Evolutionary conservation across 2,113 vertebrate genomes (phyloP), one percentile per base, ranked within the genome.

Genomic region (Gracilinanus agilis): DNA sequence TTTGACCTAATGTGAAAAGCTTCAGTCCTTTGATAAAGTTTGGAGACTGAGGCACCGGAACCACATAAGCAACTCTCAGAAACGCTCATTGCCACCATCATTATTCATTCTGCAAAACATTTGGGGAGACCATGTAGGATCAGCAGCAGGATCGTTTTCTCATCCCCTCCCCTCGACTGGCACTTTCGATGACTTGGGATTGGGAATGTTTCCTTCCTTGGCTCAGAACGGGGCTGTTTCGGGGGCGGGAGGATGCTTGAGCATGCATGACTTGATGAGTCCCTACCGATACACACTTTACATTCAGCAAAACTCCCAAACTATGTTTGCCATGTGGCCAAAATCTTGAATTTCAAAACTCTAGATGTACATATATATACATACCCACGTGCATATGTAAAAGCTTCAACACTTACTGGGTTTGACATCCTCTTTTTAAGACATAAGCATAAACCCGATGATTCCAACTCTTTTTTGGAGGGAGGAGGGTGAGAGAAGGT

Each of bases 361-460:
- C 29, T 44, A 5, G 9, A 23, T 29, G 16, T 83, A 10, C 0
- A 75, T 1, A 21, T n/a, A n/a, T 19, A n/a, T 27, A 27, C 34
- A 34, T 34, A 13, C 24, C 23, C 58, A 12, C 24, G 21, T 53
- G 24, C 23, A 27, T 75, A 34, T 1, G 55, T 53, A 92, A 95
- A 94, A 91, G 92, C 96, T 97, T 67, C 75, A 92, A 83, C 94
- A 89, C 92, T 97, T 91, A 88, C 21, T 90, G 94, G 95, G 95
- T 94, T 90, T 96, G 96, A 93, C 94, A 97, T 53, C 88, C 89
- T 97, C 97, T 95, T 96, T 96, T 95, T 34, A 53, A 96, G 96
- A 92, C 95, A 96, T 97, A 40, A 89, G 44, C 92, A 53, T 96
- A 91, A 94, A 95, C 94, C 54, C 91, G 96, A 93, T 96, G 91